phyloP scores from a whole-genome alignment of 2,113 vertebrate genomes.

The Rattus norvegicus region DNA sequence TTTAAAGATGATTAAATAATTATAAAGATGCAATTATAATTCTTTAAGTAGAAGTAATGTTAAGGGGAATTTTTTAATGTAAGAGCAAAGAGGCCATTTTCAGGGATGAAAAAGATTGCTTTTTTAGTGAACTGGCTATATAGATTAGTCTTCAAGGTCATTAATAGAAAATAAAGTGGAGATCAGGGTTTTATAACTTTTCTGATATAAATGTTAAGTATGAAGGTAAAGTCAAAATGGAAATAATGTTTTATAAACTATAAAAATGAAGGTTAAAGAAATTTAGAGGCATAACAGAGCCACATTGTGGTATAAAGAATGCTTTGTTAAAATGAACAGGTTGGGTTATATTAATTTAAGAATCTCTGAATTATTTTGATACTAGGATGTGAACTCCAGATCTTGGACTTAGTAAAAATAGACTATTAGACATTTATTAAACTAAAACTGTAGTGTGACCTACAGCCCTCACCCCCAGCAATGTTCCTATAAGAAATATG shows the following conservation, averaged over 20 bases:
- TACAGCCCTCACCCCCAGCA: background rate
- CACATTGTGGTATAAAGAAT: background rate
- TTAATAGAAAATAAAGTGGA: background rate
- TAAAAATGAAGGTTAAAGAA: constrained; percentile 27
- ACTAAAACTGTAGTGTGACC: background rate
- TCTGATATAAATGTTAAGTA: constrained; percentile 6
- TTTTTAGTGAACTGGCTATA: constrained; percentile 15
- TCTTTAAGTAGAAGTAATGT: constrained; percentile 14
- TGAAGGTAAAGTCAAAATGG: background rate
- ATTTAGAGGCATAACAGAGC: background rate
- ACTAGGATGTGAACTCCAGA: background rate
- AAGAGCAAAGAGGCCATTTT: constrained; percentile 6
- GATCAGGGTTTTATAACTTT: constrained; percentile 1
- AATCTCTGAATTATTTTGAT: constrained; percentile 33
- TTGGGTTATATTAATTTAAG: background rate
- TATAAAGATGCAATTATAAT: constrained; percentile 34
- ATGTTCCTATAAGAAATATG: background rate
- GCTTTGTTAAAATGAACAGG: background rate
- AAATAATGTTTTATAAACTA: constrained; percentile 31
- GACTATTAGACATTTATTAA: constrained; percentile 24
- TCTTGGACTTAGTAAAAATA: constrained; percentile 12
- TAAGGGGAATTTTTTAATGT: constrained; percentile 1
- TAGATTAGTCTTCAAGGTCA: background rate
- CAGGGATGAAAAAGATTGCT: background rate
- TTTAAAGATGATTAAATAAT: constrained; percentile 51